These are phyloP conservation scores for Andrena bicolor DNA, from an alignment of 2,888 invertebrate genomes.

Conservation along the genomic window DNA sequence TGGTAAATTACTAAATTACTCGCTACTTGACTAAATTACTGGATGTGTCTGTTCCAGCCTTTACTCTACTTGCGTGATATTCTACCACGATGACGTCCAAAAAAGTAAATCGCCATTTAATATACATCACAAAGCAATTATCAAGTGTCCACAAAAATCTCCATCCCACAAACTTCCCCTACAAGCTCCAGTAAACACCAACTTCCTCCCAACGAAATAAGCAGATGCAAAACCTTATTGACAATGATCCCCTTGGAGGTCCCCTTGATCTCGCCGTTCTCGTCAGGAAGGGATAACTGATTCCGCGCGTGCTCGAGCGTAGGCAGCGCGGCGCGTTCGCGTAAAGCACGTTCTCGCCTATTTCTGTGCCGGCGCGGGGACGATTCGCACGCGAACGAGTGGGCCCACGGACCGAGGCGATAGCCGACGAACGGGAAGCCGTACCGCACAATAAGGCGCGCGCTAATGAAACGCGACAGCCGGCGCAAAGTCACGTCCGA, in stretches of 20 bases:
- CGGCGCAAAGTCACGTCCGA: conserved; percentile 70
- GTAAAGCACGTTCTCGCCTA: background rate
- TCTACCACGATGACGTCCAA: too few relatives aligned
- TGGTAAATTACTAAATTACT: too few relatives aligned
- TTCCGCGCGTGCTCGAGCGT: conserved; percentile 22
- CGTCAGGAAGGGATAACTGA: conserved; percentile 20
- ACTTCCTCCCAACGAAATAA: too few relatives aligned
- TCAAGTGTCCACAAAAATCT: too few relatives aligned
- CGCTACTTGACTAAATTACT: too few relatives aligned
- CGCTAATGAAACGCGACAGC: conserved; percentile 77
- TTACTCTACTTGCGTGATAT: too few relatives aligned
- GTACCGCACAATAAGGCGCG: conserved; percentile 65
- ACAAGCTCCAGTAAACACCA: too few relatives aligned
- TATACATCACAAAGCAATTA: too few relatives aligned
- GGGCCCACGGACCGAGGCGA: conserved; percentile 33
- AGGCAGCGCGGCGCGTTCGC: background rate
- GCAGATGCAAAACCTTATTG: background rate
- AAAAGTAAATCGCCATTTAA: too few relatives aligned
- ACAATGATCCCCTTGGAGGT: background rate
- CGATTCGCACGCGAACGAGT: conserved; percentile 28
- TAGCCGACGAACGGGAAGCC: conserved; percentile 51
- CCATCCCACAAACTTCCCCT: too few relatives aligned
- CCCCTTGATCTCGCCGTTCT: conserved; percentile 15
- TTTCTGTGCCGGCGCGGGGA: conserved; percentile 42
- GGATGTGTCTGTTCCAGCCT: too few relatives aligned